phyloP scores from a whole-genome alignment of 2,888 invertebrate species.

The Oligia latruncula region DNA sequence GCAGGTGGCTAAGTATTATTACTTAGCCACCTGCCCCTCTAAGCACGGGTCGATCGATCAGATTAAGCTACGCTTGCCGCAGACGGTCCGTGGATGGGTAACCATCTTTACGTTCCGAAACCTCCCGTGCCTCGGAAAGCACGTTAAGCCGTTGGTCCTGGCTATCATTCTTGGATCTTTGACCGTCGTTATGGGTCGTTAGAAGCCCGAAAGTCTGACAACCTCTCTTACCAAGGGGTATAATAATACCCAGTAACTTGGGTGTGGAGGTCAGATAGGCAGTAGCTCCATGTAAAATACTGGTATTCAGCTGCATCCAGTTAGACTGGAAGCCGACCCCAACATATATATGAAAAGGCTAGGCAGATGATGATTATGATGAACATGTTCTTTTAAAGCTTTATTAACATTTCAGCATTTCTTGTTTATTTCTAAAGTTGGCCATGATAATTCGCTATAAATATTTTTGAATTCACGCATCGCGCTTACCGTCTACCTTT shows the following conservation, averaged over 20 bases:
- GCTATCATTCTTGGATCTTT: neutral
- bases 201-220: neutral
- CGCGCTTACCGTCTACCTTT: constrained; percentile 17
- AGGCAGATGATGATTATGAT: too few relatives aligned
- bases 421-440: constrained; percentile 7
- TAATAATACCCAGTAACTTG: neutral
- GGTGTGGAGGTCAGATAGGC: neutral
- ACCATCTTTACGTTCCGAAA: too few relatives aligned
- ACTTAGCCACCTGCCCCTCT: neutral
- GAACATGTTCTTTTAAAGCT: too few relatives aligned
- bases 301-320: neutral
- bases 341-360: neutral
- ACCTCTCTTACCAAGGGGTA: neutral
- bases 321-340: neutral
- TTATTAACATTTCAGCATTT: neutral
- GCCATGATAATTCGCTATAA: constrained; percentile 4
- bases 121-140: neutral
- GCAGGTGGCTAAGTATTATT: neutral
- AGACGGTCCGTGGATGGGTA: neutral
- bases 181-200: neutral
- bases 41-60: neutral
- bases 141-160: neutral
- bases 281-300: neutral
- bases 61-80: neutral
- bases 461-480: constrained; percentile 10